Evolutionary conservation across 1,140 invertebrate species (phyloP).

Genomic region (Zaprionus tsacasi): DNA sequence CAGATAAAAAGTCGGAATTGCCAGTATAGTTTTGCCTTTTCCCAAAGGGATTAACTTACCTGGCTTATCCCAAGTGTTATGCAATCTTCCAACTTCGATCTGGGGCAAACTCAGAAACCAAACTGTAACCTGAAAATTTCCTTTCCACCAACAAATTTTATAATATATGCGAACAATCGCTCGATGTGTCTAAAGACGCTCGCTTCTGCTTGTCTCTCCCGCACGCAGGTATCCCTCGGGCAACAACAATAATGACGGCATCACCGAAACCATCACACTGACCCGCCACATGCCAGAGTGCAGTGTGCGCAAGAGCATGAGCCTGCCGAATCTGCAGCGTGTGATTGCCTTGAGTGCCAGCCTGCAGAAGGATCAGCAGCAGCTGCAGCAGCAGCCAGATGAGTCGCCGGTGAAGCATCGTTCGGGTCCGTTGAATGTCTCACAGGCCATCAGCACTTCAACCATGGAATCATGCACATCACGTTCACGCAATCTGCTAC

Average conservation of each 20-base stretch:
- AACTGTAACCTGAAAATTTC: slow-evolving; percentile 34
- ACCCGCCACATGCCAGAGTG: slow-evolving; percentile 73
- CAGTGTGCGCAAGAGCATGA: slow-evolving; percentile 88
- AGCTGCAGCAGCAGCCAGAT: slow-evolving; percentile 30
- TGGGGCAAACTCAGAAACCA: slow-evolving; percentile 27
- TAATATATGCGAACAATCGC: slow-evolving; percentile 51
- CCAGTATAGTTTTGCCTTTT: not conserved
- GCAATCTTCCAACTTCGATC: not conserved
- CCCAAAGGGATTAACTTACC: not conserved
- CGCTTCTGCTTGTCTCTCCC: slow-evolving; percentile 70
- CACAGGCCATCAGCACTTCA: slow-evolving; percentile 86
- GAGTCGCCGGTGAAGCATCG: slow-evolving; percentile 30
- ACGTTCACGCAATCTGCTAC: slow-evolving; percentile 72
- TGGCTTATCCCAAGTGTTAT: not conserved
- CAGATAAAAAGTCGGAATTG: not conserved
- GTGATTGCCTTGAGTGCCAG: slow-evolving; percentile 37
- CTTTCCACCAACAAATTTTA: slow-evolving; percentile 55
- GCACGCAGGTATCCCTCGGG: slow-evolving; percentile 89
- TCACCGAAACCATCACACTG: slow-evolving; percentile 67
- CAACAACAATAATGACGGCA: slow-evolving; percentile 88
- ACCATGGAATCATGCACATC: slow-evolving; percentile 86
- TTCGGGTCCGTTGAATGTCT: slow-evolving; percentile 75
- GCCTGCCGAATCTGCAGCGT: slow-evolving; percentile 88
- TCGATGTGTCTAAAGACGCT: slow-evolving; percentile 77
- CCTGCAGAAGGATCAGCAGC: slow-evolving; percentile 45